Evolutionary conservation across 2,113 vertebrate species (phyloP), one percentile per base, ranked within the genome.

Genomic region (Megalops atlanticus): DNA sequence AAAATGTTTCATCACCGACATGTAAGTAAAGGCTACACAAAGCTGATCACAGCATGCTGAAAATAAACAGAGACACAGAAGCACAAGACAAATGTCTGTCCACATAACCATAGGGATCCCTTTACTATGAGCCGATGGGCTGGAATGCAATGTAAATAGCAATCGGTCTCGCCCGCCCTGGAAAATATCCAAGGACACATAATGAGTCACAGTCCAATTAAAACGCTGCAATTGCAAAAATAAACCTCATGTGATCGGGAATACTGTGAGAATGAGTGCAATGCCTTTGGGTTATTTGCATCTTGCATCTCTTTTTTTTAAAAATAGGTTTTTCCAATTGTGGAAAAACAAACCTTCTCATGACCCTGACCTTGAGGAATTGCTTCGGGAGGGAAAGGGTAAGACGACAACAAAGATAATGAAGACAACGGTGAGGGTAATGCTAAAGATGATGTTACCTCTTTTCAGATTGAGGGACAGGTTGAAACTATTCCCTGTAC

Each of bases 251-350:
- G 27, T 84, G 39, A 81, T 41, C 77, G 64, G 31, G 41, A 80
- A 86, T 80, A 84, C 58, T 82, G 77, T 14, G 39, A 77, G 84
- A 82, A 89, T 83, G 70, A 33, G 39, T 80, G 78, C 52, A 69
- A 83, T 83, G 78, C 81, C 83, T 86, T 88, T 76, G 82, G 76
- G 85, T 74, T 82, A 88, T 85, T 69, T 81, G 70, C 85, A 84
- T 40, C n/a, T n/a, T n/a, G n/a, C n/a, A n/a, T n/a, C n/a, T n/a
- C n/a, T 16, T 27, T 40, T 81, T n/a, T 71, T 82, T 54, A 54
- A 81, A 86, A 91, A 85, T 84, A 49, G 16, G 5, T 70, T 35
- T 70, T 21, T 31, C 33, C 21, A 10, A 33, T 31, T 31, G 31
- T 31, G 64, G 8, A 10, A 21, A 31, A 15, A 70, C 33, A 70